phyloP scores from a whole-genome alignment of 2,888 invertebrate species.

The Amphipyra tragopoginis region DNA sequence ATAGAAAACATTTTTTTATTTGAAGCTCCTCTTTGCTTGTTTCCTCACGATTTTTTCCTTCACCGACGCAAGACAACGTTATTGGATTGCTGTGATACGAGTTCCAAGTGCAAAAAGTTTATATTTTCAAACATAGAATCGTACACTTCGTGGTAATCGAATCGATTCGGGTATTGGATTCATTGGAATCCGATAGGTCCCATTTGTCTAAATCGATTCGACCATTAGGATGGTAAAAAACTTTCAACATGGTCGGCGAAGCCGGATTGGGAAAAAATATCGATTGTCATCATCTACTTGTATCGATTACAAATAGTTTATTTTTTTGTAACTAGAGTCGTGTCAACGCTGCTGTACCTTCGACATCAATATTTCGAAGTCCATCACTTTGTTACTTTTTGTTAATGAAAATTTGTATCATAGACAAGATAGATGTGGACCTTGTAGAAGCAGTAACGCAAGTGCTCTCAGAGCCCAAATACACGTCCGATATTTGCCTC shows the following conservation, averaged over 20 bases:
- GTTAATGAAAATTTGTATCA: too few species aligned
- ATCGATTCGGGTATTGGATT: slow-evolving; percentile 14
- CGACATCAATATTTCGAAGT: not conserved
- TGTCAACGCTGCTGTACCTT: not conserved
- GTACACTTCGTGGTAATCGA: slow-evolving; percentile 6
- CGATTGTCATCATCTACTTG: slow-evolving; percentile 8
- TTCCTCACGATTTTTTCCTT: too few species aligned
- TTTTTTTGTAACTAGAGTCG: not conserved
- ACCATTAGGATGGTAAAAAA: slow-evolving; percentile 29
- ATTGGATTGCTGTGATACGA: too few species aligned
- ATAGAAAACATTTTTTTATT: too few species aligned
- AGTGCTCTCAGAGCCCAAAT: too few species aligned
- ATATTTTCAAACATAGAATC: too few species aligned
- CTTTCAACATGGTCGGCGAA: slow-evolving; percentile 16
- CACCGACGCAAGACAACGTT: too few species aligned
- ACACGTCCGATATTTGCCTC: too few species aligned
- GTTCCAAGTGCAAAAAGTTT: too few species aligned
- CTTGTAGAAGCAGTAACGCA: too few species aligned
- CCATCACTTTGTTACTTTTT: not conserved
- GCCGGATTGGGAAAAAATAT: slow-evolving; percentile 9
- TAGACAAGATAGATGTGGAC: too few species aligned
- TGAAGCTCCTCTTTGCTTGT: too few species aligned
- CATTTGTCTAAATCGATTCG: slow-evolving; percentile 39
- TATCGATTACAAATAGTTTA: not conserved
- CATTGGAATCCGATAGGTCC: slow-evolving; percentile 27